phyloP scores from a whole-genome alignment of 2,888 invertebrate genomes.

The Catocala fraxini region DNA sequence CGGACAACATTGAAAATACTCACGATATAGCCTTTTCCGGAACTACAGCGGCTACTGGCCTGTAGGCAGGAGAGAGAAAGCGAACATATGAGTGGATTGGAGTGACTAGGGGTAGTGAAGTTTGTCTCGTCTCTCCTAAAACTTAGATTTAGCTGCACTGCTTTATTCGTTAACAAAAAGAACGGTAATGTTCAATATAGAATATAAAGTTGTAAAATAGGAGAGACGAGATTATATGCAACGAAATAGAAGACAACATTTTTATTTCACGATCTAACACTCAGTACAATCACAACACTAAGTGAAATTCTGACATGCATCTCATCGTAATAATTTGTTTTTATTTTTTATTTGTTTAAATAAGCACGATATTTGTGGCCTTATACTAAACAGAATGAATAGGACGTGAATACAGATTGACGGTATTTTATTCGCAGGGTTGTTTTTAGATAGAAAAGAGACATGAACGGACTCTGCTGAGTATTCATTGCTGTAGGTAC shows the following conservation, averaged over 20 bases:
- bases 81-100: conserved; percentile 86
- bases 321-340: conserved; percentile 16
- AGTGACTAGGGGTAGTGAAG: conserved; percentile 77
- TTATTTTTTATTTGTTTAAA: conserved; percentile 23
- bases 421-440: conserved; percentile 24
- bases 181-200: no score
- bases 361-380: conserved; percentile 43
- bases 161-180: conserved; percentile 23
- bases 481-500: conserved; percentile 41
- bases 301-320: conserved; percentile 66
- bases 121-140: conserved; percentile 75
- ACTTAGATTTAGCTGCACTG: conserved; percentile 42
- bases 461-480: conserved; percentile 33
- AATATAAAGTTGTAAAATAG: conserved; percentile 31
- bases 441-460: conserved; percentile 24
- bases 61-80: conserved; percentile 89
- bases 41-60: conserved; percentile 97
- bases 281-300: conserved; percentile 67
- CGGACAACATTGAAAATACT: conserved; percentile 89
- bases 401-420: conserved; percentile 34
- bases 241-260: conserved; percentile 64
- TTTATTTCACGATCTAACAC: conserved; percentile 61
- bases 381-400: conserved; percentile 34
- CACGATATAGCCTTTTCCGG: conserved; percentile 98
- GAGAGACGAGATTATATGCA: conserved; percentile 71